phyloP scores from a whole-genome alignment of 2,888 invertebrate species.

The Liposcelis brunnea region DNA sequence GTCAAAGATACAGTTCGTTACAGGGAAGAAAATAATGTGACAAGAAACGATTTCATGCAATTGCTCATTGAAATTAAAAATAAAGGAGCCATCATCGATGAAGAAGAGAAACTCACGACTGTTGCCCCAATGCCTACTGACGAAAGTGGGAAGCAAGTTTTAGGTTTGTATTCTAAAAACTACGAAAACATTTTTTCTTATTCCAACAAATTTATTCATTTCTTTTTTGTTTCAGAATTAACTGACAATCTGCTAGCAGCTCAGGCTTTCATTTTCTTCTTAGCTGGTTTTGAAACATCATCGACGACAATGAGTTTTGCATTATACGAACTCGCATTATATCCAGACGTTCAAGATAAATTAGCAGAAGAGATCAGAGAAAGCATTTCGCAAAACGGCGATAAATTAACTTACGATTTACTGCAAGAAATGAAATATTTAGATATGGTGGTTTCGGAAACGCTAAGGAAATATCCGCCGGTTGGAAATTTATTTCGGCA shows the following conservation, averaged over 20 bases:
- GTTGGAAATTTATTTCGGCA: slow-evolving; percentile 19
- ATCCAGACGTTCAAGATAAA: slow-evolving; percentile 18
- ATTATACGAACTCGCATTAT: slow-evolving; percentile 17
- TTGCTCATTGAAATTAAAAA: slow-evolving; percentile 11
- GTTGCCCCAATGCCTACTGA: not conserved
- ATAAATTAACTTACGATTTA: slow-evolving; percentile 16
- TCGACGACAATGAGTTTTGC: slow-evolving; percentile 18
- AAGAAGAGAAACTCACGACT: not conserved
- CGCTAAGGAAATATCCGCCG: slow-evolving; percentile 24
- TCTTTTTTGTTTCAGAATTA: not conserved
- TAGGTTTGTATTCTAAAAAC: not conserved
- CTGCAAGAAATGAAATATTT: slow-evolving; percentile 18
- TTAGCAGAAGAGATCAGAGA: slow-evolving; percentile 17
- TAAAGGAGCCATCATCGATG: slow-evolving; percentile 3
- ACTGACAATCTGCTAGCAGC: slow-evolving; percentile 6
- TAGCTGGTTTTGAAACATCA: slow-evolving; percentile 20
- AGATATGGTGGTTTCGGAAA: slow-evolving; percentile 20
- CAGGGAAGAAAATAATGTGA: slow-evolving; percentile 15
- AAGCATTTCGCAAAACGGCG: slow-evolving; percentile 13
- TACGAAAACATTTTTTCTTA: not conserved
- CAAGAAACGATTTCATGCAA: slow-evolving; percentile 14
- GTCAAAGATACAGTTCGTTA: slow-evolving; percentile 14
- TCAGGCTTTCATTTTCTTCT: slow-evolving; percentile 18
- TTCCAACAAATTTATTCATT: not conserved
- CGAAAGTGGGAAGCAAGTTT: slow-evolving; percentile 3